These are phyloP conservation scores for Leucosticte australis DNA, from an alignment of 2,113 vertebrate species.

Conservation along the genomic window DNA sequence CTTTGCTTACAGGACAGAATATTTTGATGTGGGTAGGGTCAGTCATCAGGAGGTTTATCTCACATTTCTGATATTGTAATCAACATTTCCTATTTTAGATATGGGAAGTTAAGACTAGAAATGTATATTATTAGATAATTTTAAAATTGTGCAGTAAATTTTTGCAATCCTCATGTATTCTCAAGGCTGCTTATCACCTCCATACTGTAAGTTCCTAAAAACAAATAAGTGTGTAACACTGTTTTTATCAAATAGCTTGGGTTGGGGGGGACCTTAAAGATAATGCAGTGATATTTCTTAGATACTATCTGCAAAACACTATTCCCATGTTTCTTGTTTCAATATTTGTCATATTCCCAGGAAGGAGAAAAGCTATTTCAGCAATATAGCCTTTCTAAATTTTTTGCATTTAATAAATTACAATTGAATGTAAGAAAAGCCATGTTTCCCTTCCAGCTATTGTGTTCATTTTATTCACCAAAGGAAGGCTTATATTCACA, in stretches of 20 bases:
- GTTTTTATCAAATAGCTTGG: neutral
- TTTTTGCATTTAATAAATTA: neutral
- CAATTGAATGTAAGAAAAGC: neutral
- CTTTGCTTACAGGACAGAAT: neutral
- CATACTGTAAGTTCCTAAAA: neutral
- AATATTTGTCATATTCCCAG: neutral
- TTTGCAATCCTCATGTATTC: neutral
- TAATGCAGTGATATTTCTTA: neutral
- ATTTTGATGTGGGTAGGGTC: neutral
- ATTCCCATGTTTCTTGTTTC: neutral
- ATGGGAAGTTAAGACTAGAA: neutral
- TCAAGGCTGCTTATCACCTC: neutral
- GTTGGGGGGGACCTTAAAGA: neutral
- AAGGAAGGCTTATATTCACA: neutral
- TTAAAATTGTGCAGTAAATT: neutral
- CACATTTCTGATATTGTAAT: neutral
- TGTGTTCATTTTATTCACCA: neutral
- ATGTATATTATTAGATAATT: neutral
- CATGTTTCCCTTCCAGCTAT: neutral
- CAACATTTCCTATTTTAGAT: neutral
- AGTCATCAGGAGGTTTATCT: neutral
- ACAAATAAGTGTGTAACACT: neutral
- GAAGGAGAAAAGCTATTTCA: neutral
- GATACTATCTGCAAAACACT: neutral
- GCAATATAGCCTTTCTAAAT: neutral